Evolutionary conservation across 2,888 invertebrate genomes (phyloP).

Genomic region (Tachystola acroxantha): DNA sequence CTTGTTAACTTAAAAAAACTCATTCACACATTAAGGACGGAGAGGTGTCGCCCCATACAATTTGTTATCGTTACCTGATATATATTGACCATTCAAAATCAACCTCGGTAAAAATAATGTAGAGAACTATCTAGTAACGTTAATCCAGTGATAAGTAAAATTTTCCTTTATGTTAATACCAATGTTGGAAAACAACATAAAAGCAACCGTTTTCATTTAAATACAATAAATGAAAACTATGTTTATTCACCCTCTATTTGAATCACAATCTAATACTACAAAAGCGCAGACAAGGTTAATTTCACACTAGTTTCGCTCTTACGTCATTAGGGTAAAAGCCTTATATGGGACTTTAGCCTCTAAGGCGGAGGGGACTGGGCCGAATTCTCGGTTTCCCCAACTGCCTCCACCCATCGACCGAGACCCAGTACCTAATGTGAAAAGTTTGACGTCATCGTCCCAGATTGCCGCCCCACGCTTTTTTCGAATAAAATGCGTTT

Average conservation of each 20-base stretch:
- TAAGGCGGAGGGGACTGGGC: conserved; percentile 22
- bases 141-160: no score
- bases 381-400: conserved; percentile 27
- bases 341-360: conserved; percentile 37
- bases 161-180: no score
- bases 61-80: no score
- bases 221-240: conserved; percentile 16
- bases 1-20: no score
- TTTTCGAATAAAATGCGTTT: conserved; percentile 1
- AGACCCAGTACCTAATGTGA: conserved; percentile 65
- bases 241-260: conserved; percentile 25
- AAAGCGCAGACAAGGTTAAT: conserved; percentile 36
- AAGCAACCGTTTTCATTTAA: no score
- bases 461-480: conserved; percentile 29
- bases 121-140: no score
- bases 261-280: conserved; percentile 34
- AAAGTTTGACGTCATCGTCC: conserved; percentile 67
- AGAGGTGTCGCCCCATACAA: no score
- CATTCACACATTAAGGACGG: no score
- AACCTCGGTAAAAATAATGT: no score
- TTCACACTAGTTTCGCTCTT: conserved; percentile 38
- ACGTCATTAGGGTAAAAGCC: conserved; percentile 26
- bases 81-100: no score
- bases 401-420: conserved; percentile 38
- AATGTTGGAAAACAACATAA: no score